Evolutionary conservation across 2,888 invertebrate species (phyloP).

Genomic region (Tupiocoris notatus): DNA sequence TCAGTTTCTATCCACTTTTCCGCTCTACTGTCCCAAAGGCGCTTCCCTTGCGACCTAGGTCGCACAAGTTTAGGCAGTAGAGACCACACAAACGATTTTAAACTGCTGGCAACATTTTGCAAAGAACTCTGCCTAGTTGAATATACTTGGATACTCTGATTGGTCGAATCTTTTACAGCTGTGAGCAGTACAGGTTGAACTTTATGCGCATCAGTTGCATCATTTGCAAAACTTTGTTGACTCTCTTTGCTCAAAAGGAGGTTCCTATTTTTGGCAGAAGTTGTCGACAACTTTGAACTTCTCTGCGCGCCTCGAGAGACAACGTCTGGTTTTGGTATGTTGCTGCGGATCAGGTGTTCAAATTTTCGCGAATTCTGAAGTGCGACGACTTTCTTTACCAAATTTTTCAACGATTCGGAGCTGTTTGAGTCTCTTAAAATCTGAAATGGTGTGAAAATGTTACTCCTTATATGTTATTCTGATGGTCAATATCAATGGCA

Average conservation of each 20-base stretch:
- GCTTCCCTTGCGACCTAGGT: background rate
- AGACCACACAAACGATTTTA: background rate
- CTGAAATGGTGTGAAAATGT: no score
- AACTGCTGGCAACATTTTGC: background rate
- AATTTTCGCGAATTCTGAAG: slow-evolving; percentile 12
- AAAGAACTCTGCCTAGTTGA: background rate
- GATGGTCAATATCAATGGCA: no score
- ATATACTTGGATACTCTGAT: background rate
- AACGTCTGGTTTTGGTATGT: background rate
- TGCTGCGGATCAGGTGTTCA: background rate
- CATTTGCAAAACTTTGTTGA: background rate
- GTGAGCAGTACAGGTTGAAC: background rate
- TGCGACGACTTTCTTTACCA: background rate
- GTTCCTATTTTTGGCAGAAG: background rate
- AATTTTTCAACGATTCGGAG: background rate
- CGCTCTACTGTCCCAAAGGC: background rate
- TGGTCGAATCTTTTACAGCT: background rate
- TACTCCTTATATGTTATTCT: no score
- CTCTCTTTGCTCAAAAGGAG: background rate
- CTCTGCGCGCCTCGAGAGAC: background rate
- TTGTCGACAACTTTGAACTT: background rate
- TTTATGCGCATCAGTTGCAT: background rate
- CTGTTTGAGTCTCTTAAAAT: background rate
- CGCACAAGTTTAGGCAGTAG: background rate
- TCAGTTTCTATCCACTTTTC: background rate